Base-by-base conservation (phyloP, 1,140 invertebrate species). In the Paralvinella palmiformis region DNA sequence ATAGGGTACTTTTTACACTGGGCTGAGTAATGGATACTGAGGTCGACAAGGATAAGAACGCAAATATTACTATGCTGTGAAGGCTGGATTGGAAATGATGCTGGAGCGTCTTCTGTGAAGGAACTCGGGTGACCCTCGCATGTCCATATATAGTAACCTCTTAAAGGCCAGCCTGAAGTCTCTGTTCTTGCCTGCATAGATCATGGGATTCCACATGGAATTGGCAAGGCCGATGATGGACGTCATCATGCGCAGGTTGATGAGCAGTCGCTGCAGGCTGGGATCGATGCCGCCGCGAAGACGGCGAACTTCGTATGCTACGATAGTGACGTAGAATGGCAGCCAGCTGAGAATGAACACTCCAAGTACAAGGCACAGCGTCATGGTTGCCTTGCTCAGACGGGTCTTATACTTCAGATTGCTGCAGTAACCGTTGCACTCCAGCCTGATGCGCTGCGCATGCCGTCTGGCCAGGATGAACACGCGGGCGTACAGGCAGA, bases 91-190 rank as follows among this genome's bases (percentile, higher is more conserved):
- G n/a, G n/a, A n/a, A n/a, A n/a, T n/a, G n/a, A n/a, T n/a, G n/a
- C n/a, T n/a, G n/a, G n/a, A n/a, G n/a, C n/a, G n/a, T n/a, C n/a
- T n/a, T n/a, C n/a, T n/a, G n/a, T n/a, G n/a, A n/a, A n/a, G n/a
- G n/a, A n/a, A n/a, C n/a, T n/a, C n/a, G n/a, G n/a, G n/a, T n/a
- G n/a, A n/a, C n/a, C n/a, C n/a, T n/a, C n/a, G 7, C n/a, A 15
- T 22, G 17, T 57, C 44, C 4, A 31, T 35, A 17, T 44, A 41
- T 13, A 69, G 45, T 5, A 65, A n/a, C 77, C 94, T 93, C 79
- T 91, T 91, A 84, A 96, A 96, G 2, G 93, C 93, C 80, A 94
- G 90, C 79, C 94, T 85, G 82, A 97, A 98, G 80, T 97, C 94
- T 63, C 91, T 85, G 80, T 97, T 96, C 84, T 96, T 96, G 81